phyloP scores from a whole-genome alignment of 2,113 vertebrate species.

The Sinocyclocheilus maitianheensis region DNA sequence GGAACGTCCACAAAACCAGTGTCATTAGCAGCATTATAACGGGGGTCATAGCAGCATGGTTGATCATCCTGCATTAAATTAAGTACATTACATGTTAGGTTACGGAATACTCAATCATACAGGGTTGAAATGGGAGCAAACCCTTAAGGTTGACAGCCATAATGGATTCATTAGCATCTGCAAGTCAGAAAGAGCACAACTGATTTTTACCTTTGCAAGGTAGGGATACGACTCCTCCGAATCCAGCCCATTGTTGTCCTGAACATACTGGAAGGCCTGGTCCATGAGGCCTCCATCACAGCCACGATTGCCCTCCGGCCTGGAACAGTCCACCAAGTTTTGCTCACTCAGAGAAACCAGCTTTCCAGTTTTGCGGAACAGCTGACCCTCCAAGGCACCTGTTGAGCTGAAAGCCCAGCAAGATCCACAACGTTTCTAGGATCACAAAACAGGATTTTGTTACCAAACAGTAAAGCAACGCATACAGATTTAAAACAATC shows the following conservation, averaged over 20 bases:
- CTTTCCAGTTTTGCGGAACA: constrained; percentile 77
- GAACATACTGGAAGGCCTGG: constrained; percentile 80
- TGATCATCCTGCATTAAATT: constrained; percentile 71
- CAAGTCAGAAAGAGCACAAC: not conserved
- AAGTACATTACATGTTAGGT: no score
- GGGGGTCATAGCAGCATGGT: constrained; percentile 73
- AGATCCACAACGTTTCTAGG: constrained; percentile 78
- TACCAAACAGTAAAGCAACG: not conserved
- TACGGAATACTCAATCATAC: no score
- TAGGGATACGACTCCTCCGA: constrained; percentile 82
- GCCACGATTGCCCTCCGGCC: constrained; percentile 76
- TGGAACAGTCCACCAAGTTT: constrained; percentile 84
- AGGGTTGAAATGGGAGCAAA: no score
- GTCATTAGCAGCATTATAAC: constrained; percentile 76
- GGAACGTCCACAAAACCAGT: constrained; percentile 78
- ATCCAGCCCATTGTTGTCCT: constrained; percentile 79
- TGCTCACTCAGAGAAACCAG: constrained; percentile 82
- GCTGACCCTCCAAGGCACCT: constrained; percentile 82
- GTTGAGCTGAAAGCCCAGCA: constrained; percentile 86
- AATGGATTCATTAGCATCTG: not conserved
- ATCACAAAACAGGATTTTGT: not conserved
- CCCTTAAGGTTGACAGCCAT: not conserved
- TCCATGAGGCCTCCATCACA: constrained; percentile 80
- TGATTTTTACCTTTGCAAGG: constrained; percentile 66
- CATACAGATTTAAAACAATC: not conserved